Conservation (phyloP, 2,797 vertebrate genomes). For the Chelon labrosus region DNA sequence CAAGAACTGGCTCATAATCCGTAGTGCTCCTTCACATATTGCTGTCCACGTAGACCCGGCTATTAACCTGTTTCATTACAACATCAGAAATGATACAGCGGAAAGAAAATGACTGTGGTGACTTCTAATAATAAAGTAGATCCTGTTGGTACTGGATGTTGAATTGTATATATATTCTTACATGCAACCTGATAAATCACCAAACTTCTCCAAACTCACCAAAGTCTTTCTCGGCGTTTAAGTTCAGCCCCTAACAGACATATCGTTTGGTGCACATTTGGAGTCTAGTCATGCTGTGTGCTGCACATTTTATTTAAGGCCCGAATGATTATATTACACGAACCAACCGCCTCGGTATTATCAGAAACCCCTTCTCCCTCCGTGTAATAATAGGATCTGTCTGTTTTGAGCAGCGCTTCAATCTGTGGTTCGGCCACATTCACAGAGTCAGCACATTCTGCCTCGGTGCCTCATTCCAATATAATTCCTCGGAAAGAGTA, state of each 20-base stretch:
- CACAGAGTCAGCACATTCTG: constrained; percentile 71
- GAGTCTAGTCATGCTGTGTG: neutral
- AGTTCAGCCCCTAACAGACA: neutral
- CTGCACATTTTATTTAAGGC: constrained; percentile 36
- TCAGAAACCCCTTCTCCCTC: constrained; percentile 25
- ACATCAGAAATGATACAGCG: constrained; percentile 40
- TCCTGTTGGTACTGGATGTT: neutral
- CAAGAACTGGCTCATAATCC: constrained; percentile 6
- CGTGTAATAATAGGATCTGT: constrained; percentile 61
- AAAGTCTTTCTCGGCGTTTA: neutral
- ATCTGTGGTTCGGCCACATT: constrained; percentile 69
- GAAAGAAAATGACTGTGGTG: constrained; percentile 26
- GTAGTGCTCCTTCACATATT: neutral
- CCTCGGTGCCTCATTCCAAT: constrained; percentile 41
- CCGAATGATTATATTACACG: constrained; percentile 29
- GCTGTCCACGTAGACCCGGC: neutral
- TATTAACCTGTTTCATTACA: constrained; percentile 19
- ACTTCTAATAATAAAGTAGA: constrained; percentile 20
- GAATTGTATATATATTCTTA: constrained; percentile 2
- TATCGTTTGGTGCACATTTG: neutral
- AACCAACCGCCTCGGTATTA: constrained; percentile 33
- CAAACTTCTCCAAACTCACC: neutral
- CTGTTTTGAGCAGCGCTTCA: constrained; percentile 53
- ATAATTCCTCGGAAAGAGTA: constrained; percentile 48
- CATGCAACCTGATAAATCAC: neutral